Evolutionary conservation across 2,113 vertebrate genomes (phyloP).

Genomic region (Donacobius atricapilla): DNA sequence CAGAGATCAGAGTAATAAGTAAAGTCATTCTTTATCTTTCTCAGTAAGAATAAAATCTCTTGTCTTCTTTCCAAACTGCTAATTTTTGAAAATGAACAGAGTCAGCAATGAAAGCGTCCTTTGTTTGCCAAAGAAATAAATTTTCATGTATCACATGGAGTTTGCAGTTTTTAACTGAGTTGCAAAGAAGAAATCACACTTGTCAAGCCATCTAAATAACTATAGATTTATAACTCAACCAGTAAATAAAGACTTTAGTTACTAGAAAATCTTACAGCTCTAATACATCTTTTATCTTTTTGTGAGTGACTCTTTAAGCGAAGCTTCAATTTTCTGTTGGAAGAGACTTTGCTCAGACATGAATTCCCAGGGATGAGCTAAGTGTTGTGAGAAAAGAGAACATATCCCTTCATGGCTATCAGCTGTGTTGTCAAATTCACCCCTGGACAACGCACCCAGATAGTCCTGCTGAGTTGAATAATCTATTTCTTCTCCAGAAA

Average conservation of each 20-base stretch:
- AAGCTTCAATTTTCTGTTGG: background rate
- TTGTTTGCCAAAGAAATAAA: background rate
- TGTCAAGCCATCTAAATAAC: background rate
- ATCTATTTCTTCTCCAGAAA: conserved; percentile 18
- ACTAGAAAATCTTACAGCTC: background rate
- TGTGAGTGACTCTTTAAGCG: background rate
- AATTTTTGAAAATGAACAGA: background rate
- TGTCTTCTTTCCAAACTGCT: background rate
- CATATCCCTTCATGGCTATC: background rate
- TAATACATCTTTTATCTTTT: background rate
- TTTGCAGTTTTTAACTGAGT: background rate
- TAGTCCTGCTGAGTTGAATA: conserved; percentile 16
- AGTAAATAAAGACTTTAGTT: background rate
- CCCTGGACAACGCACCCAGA: background rate
- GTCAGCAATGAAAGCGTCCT: background rate
- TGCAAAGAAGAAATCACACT: background rate
- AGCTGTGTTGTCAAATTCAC: background rate
- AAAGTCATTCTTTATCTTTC: background rate
- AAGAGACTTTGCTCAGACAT: background rate
- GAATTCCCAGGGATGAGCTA: conserved; percentile 1
- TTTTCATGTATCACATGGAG: background rate
- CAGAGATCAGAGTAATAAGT: background rate
- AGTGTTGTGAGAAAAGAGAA: background rate
- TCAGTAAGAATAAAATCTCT: background rate
- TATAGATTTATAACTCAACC: background rate